Conservation (phyloP, 2,113 vertebrate genomes). For the Rousettus leschenaultii region DNA sequence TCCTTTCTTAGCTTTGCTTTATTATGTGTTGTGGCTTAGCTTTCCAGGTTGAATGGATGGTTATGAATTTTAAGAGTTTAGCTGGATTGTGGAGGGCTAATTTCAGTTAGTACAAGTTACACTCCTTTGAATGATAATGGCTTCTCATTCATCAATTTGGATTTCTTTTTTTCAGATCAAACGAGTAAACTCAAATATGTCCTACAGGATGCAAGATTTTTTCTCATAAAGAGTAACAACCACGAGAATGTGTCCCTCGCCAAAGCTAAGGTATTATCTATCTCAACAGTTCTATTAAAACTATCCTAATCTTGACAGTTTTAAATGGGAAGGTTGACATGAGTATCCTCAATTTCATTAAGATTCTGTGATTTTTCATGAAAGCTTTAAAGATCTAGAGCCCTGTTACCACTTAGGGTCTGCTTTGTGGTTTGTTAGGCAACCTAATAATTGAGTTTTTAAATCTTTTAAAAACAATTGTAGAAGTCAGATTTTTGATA, state of each 20-base stretch:
- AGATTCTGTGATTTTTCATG: neutral
- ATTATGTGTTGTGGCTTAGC: slow-evolving; percentile 68
- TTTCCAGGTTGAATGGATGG: slow-evolving; percentile 69
- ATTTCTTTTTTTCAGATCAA: slow-evolving; percentile 87
- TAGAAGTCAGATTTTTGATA: neutral
- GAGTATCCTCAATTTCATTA: neutral
- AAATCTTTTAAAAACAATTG: neutral
- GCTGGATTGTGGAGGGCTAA: slow-evolving; percentile 65
- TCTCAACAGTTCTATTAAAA: slow-evolving; percentile 39
- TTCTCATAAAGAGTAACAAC: slow-evolving; percentile 99
- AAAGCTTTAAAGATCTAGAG: neutral
- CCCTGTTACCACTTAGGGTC: neutral
- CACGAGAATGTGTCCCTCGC: slow-evolving; percentile 98
- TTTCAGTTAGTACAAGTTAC: slow-evolving; percentile 9
- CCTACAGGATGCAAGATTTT: slow-evolving; percentile 95
- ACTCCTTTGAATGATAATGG: neutral
- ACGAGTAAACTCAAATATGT: slow-evolving; percentile 96
- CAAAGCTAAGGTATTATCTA: slow-evolving; percentile 93
- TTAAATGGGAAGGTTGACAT: neutral
- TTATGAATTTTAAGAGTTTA: slow-evolving; percentile 50
- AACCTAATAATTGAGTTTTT: neutral
- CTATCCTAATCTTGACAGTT: neutral
- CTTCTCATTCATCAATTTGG: slow-evolving; percentile 53
- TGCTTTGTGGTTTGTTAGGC: slow-evolving; percentile 15
- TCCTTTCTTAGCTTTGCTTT: slow-evolving; percentile 68